These are phyloP conservation scores for Eriosoma lanigerum DNA, from an alignment of 1,140 invertebrate genomes.

Conservation along the genomic window DNA sequence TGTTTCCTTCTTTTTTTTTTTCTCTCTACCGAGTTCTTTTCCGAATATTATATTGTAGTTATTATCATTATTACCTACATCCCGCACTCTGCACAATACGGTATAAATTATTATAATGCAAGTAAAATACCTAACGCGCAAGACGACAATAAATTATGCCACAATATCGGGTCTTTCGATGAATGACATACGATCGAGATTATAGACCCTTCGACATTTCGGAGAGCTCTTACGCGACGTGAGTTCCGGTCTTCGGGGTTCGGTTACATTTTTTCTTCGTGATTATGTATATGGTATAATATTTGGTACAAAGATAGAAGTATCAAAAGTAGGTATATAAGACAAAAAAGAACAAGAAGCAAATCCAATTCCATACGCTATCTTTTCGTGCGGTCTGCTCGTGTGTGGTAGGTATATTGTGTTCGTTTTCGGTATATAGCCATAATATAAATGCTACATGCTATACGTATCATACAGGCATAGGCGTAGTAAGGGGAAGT, in stretches of 20 bases:
- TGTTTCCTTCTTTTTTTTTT: constrained; percentile 12
- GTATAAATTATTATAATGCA: background rate
- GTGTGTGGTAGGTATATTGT: no score
- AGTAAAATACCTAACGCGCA: background rate
- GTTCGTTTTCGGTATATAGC: no score
- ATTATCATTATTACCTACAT: no score
- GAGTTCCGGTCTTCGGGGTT: constrained; percentile 19
- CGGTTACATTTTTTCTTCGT: background rate
- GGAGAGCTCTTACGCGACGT: constrained; percentile 1
- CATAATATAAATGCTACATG: no score
- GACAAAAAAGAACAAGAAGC: background rate
- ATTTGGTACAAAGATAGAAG: no score
- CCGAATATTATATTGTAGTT: no score
- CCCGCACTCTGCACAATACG: background rate
- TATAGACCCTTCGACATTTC: background rate
- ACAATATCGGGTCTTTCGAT: background rate
- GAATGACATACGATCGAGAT: background rate
- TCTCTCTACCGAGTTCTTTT: background rate
- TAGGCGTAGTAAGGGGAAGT: no score
- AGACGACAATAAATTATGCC: constrained; percentile 20
- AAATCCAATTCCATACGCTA: background rate
- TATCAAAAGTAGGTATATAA: no score
- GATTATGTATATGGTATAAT: no score
- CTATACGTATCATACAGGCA: no score
- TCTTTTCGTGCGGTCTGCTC: background rate